Base-by-base conservation (phyloP, 2,888 invertebrate species). In the Drosophila parthenogenetica region DNA sequence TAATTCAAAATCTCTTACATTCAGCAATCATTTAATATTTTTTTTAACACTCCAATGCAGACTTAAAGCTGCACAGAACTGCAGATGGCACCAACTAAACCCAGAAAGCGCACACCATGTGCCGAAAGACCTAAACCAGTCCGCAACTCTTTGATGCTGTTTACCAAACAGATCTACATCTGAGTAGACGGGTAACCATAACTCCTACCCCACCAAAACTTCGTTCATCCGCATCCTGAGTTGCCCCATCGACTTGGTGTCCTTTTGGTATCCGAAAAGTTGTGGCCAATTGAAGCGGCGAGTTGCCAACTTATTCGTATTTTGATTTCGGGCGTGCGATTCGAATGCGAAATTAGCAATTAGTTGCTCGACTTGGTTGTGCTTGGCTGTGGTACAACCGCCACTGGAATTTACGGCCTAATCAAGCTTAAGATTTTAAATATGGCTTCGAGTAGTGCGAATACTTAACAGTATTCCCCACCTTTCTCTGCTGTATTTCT, bases 311-410 rank as follows among this genome's bases (percentile, higher is more conserved):
- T 78, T 76, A 77, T 54, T 77, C 69, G 64, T 48, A 69, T 68
- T 73, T 75, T 74, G 83, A 82, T 82, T 80, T 80, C 73, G 69
- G 67, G 73, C 66, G 53, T 76, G 86, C 83, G 86, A 83, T 87
- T 81, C 81, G 87, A 85, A 83, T 87, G 71, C 79, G 70, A 86
- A 87, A 83, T 87, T 79, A 87, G 80, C 88, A 87, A 87, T 84
- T 86, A 87, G 77, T 73, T 79, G 35, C 48, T 63, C 46, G 57
- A 53, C 70, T 63, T 46, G 64, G 73, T 61, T 69, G 22, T 22
- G 22, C 5, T 22, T 22, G 29, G 69, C 59, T 32, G 37, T 62
- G 58, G 29, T 32, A 70, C 65, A 73, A 75, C 73, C 63, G 86
- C 87, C 83, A 87, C 87, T 87, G 86, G 86, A 87, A 87, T 86